Evolutionary conservation across 2,797 vertebrate genomes (phyloP), one percentile per base, ranked within the genome.

Genomic region (Ceryle rudis): DNA sequence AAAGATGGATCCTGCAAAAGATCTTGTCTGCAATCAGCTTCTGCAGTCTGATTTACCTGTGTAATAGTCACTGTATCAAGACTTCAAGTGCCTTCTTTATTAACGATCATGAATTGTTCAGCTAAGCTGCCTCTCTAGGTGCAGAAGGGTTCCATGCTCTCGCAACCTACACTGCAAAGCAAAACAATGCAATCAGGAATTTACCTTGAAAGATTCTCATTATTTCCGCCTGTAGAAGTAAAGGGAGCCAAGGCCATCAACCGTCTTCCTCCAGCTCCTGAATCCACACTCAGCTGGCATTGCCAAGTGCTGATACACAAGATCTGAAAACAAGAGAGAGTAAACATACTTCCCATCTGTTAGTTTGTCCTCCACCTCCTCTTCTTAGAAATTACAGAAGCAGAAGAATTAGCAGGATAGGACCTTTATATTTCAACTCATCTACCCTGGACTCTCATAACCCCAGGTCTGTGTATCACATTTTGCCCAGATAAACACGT

Each of bases 361-460:
- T 58, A 51, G n/a, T 71, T 88, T 93, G 90, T 64, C 77, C 35
- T 78, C 82, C 61, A 35, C 28, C 28, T 14, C 17, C 52, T 86
- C 72, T 57, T 75, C 52, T 57, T 22, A 46, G 72, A 78, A 86
- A 79, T 22, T 25, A 57, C n/a, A 83, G 86, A 74, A 83, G 90
- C 14, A 82, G 46, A 90, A 90, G 73, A 92, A 89, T 15, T 8
- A 92, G 29, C 61, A 71, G 49, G 44, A 60, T 71, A 52, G 25
- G 25, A 69, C 52, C 28, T 65, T 86, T 31, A 16, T 9, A 23
- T 19, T 44, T n/a, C 80, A 92, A 37, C 22, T 37, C 44, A 25
- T 37, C 31, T 39, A n/a, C 21, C 42, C n/a, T 0, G 0, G 16
- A n/a, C 26, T 84, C 5, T 2, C 55, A 29, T 15, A 67, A 23